Conservation (phyloP, 2,888 invertebrate species). For the Agrochola lota region DNA sequence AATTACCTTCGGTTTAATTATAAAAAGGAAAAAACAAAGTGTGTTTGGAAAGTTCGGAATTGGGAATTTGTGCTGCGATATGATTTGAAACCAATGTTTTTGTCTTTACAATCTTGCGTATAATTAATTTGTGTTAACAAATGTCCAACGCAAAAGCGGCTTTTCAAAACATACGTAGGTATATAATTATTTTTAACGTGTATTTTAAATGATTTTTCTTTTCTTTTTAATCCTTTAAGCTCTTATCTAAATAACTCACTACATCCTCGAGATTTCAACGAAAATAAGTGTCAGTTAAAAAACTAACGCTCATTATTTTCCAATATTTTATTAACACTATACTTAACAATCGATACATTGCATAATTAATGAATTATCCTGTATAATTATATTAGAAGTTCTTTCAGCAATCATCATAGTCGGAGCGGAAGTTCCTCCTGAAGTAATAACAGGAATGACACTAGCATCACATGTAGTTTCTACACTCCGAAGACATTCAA, state of each 20-base stretch:
- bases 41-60: not conserved
- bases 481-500: conserved; percentile 40
- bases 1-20: not conserved
- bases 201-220: not conserved
- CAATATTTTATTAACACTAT: not conserved
- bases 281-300: not conserved
- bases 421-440: conserved; percentile 90
- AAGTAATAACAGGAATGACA: conserved; percentile 87
- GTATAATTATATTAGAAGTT: conserved; percentile 60
- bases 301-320: not conserved
- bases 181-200: not conserved
- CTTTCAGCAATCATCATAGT: conserved; percentile 70
- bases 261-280: not conserved
- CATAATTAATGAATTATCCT: too few species aligned
- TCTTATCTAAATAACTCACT: not conserved
- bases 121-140: too few species aligned
- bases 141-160: not conserved
- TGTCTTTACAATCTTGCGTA: not conserved
- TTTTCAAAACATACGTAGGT: not conserved
- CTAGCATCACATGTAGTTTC: conserved; percentile 66
- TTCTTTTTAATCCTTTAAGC: not conserved
- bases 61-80: not conserved
- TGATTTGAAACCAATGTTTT: not conserved
- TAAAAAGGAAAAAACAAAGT: not conserved
- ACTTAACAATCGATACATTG: too few species aligned